These are phyloP conservation scores for Malurus leucopterus DNA, from an alignment of 2,797 vertebrate genomes.

Conservation along the genomic window DNA sequence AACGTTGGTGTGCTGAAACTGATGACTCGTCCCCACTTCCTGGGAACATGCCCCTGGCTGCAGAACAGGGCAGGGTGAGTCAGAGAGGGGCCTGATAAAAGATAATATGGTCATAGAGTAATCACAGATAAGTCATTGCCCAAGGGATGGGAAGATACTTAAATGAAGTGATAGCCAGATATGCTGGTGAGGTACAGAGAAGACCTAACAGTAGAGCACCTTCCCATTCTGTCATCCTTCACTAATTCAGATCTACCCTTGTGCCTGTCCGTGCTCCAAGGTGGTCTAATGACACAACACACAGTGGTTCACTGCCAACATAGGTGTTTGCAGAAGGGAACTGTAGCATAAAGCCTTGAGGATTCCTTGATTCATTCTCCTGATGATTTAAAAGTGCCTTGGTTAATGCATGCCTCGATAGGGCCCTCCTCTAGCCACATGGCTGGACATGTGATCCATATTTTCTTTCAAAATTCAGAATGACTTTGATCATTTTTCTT, in stretches of 20 bases:
- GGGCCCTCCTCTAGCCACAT: not conserved
- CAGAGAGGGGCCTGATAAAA: conserved; percentile 35
- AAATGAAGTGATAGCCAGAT: conserved; percentile 11
- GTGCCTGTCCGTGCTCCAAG: not conserved
- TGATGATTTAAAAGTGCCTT: not conserved
- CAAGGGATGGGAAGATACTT: conserved; percentile 2
- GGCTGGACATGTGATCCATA: not conserved
- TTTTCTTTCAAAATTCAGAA: not conserved
- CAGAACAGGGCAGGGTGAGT: conserved; percentile 14
- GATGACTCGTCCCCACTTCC: conserved; percentile 4
- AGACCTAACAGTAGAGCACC: not conserved
- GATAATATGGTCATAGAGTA: conserved; percentile 27
- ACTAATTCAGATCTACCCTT: not conserved
- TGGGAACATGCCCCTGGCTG: conserved; percentile 36
- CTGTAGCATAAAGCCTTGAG: not conserved
- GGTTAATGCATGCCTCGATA: not conserved
- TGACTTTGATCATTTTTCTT: not conserved
- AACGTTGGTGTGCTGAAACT: not conserved
- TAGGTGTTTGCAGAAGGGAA: not conserved
- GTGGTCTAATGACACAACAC: conserved; percentile 18
- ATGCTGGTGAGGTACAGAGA: not conserved
- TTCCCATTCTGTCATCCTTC: conserved; percentile 23
- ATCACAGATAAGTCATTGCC: conserved; percentile 10
- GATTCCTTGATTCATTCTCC: not conserved
- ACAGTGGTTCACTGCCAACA: not conserved